Base-by-base conservation (phyloP, 1,140 invertebrate species). In the Nasonia longicornis region DNA sequence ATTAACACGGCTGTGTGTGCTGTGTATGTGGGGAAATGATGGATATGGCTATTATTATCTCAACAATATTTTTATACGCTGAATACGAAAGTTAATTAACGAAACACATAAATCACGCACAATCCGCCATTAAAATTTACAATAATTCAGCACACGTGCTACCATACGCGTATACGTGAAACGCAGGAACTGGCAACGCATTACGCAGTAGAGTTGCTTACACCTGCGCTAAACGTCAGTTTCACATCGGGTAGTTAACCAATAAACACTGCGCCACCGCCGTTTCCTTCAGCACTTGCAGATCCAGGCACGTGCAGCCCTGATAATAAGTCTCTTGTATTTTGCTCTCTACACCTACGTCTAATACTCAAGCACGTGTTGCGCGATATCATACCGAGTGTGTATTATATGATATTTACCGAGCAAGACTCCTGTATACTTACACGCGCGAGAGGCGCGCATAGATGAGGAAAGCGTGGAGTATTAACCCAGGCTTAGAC, bases 1-100 rank as follows among this genome's bases (percentile, higher is more conserved):
- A 70, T 80, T 80, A 75, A 67, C 26, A 26, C 64, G 26, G 26
- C 64, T 67, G 26, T 63, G 14, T 63, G 1, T 31, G 12, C 26
- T 26, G 26, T 26, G 26, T 67, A 8, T 67, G 29, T 67, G 26
- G 7, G 64, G 20, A 3, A 58, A 58, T 58, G 52, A 58, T 58
- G 52, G 3, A 20, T 16, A 7, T n/a, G 16, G 26, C 26, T 26
- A 26, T 26, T 26, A 26, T 26, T 26, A 26, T 26, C 26, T 26
- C 26, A 26, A 26, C 26, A 26, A 26, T 26, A 26, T 26, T 35
- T 35, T 4, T 35, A 35, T 35, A 35, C 31, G 31, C 4, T 3
- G 0, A 35, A 35, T 6, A 3, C 31, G 31, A 35, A 42, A 42
- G 10, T 42, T 58, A 58, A 58, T 58, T 58, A 58, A 58, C 52